These are phyloP conservation scores for Drosophila trichaetosa DNA, from an alignment of 2,888 invertebrate species.

Conservation along the genomic window DNA sequence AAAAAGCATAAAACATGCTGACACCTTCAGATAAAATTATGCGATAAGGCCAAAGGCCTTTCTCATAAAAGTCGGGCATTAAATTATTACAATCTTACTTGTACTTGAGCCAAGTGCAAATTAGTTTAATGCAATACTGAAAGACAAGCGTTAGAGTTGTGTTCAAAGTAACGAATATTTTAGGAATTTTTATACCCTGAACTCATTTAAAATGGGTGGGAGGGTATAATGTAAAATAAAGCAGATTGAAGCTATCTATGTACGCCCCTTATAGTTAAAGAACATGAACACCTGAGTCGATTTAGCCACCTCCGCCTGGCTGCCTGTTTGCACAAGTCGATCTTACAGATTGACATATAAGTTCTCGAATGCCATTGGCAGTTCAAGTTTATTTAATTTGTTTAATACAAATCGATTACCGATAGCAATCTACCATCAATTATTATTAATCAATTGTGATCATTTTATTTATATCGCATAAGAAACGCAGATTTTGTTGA, in stretches of 20 bases:
- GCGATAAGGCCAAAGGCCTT: conserved; percentile 34
- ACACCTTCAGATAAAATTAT: conserved; percentile 58
- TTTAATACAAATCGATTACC: background rate
- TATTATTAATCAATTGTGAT: background rate
- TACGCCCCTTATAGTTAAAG: no score
- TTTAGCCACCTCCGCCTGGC: background rate
- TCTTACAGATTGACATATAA: background rate
- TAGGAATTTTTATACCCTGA: background rate
- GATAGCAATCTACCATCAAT: background rate
- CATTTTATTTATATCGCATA: background rate
- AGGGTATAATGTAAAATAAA: background rate
- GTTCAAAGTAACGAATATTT: background rate
- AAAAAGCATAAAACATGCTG: conserved; percentile 62
- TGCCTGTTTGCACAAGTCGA: background rate
- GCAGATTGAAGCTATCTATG: background rate
- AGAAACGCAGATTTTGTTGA: background rate
- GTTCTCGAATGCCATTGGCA: background rate
- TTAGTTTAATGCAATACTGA: background rate
- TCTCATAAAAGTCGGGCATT: conserved; percentile 18
- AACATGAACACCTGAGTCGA: background rate
- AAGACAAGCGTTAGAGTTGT: background rate
- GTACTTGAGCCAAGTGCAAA: conserved; percentile 2
- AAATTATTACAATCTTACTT: conserved; percentile 9
- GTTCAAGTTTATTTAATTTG: background rate
- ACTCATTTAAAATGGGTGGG: background rate